phyloP scores from a whole-genome alignment of 2,113 vertebrate species.

The Peromyscus maniculatus region DNA sequence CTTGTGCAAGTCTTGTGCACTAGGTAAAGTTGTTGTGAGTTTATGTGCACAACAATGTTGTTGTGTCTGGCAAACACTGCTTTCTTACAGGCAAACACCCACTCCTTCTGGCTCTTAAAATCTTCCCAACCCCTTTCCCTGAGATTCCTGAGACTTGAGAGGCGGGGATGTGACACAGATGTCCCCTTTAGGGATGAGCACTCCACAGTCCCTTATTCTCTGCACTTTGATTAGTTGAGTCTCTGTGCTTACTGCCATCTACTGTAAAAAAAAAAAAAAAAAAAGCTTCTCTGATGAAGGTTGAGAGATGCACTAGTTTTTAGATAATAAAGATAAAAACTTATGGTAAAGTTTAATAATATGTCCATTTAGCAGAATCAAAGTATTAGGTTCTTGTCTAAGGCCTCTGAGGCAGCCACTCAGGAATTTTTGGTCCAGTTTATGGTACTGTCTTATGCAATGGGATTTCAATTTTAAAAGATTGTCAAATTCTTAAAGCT shows the following conservation, averaged over 20 bases:
- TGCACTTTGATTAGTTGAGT: not conserved
- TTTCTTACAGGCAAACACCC: not conserved
- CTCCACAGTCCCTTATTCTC: not conserved
- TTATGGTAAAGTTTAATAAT: not conserved
- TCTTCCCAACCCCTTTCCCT: not conserved
- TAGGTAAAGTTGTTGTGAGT: not conserved
- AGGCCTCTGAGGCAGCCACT: not conserved
- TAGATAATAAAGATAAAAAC: not conserved
- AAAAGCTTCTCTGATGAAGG: not conserved
- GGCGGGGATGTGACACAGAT: not conserved
- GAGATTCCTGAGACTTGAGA: not conserved
- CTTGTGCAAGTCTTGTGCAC: not conserved
- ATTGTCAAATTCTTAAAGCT: not conserved
- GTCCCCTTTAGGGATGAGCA: not conserved
- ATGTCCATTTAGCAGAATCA: not conserved
- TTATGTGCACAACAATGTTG: not conserved
- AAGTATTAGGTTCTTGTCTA: not conserved
- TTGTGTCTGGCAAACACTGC: not conserved
- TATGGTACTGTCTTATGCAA: not conserved
- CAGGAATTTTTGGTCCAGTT: not conserved
- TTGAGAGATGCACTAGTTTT: not conserved
- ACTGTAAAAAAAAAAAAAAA: not conserved
- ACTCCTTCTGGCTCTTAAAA: not conserved
- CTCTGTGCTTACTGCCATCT: not conserved
- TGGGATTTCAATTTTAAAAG: not conserved